These are phyloP conservation scores for Gobio gobio DNA, from an alignment of 2,113 vertebrate species.

Conservation along the genomic window DNA sequence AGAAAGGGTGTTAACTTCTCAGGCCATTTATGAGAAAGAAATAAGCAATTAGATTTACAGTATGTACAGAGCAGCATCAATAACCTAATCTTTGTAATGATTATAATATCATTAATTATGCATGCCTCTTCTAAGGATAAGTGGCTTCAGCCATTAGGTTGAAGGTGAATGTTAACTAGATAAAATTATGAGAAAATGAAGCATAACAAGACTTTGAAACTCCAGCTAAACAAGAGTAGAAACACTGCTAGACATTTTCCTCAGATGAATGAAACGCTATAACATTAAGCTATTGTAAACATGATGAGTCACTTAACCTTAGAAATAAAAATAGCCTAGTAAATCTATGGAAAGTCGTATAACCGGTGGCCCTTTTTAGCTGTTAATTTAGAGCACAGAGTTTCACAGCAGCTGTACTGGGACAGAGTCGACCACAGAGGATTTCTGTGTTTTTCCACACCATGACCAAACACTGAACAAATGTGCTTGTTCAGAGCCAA, in stretches of 20 bases:
- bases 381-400: constrained; percentile 13
- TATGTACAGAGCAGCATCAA: constrained; percentile 19
- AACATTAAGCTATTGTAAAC: not conserved
- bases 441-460: constrained; percentile 4
- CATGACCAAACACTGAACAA: constrained; percentile 36
- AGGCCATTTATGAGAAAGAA: not conserved
- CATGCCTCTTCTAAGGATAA: constrained; percentile 20
- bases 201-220: not conserved
- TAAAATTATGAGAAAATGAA: not conserved
- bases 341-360: not conserved
- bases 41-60: constrained; percentile 28
- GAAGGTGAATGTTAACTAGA: constrained; percentile 25
- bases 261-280: not conserved
- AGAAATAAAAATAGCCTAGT: not conserved
- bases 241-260: not conserved
- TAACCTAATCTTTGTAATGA: constrained; percentile 23
- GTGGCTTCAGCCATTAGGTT: constrained; percentile 23
- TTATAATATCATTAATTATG: constrained; percentile 30
- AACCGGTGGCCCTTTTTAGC: not conserved
- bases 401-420: constrained; percentile 42
- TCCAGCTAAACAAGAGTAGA: not conserved
- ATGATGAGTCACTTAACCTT: constrained; percentile 23
- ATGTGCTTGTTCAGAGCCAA: constrained; percentile 47
- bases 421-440: constrained; percentile 15
- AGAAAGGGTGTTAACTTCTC: constrained; percentile 28